phyloP scores from a whole-genome alignment of 1,140 invertebrate genomes.

The Ctenoplectra terminalis region DNA sequence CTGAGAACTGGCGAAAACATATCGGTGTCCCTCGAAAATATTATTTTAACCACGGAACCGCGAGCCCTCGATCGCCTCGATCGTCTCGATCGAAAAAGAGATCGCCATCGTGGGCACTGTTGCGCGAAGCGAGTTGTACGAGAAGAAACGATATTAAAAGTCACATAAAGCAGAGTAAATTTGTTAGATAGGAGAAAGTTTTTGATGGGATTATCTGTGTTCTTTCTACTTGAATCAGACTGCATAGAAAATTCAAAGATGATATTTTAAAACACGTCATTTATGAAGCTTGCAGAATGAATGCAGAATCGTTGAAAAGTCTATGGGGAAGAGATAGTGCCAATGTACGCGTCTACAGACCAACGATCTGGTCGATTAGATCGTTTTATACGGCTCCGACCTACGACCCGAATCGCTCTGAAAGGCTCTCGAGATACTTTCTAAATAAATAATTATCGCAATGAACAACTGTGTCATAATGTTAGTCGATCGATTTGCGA shows the following conservation, averaged over 20 bases:
- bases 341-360: not conserved
- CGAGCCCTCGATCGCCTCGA: not conserved
- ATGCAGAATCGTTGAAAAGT: not conserved
- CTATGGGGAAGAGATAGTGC: not conserved
- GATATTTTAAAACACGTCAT: no score
- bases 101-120: not conserved
- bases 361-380: conserved; percentile 4
- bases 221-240: no score
- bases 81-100: not conserved
- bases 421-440: conserved; percentile 21
- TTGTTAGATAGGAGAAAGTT: no score
- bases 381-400: conserved; percentile 11
- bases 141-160: not conserved
- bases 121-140: not conserved
- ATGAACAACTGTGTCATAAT: conserved; percentile 9
- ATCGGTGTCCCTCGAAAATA: conserved; percentile 40
- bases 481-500: conserved; percentile 22
- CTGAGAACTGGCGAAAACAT: conserved; percentile 21
- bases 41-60: conserved; percentile 1
- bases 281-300: not conserved
- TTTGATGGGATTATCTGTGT: no score
- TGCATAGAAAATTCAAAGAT: no score
- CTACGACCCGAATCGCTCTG: conserved; percentile 8
- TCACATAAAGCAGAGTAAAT: no score
- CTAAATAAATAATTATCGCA: conserved; percentile 37